phyloP scores from a whole-genome alignment of 2,888 invertebrate genomes.

The Plebejus argus region DNA sequence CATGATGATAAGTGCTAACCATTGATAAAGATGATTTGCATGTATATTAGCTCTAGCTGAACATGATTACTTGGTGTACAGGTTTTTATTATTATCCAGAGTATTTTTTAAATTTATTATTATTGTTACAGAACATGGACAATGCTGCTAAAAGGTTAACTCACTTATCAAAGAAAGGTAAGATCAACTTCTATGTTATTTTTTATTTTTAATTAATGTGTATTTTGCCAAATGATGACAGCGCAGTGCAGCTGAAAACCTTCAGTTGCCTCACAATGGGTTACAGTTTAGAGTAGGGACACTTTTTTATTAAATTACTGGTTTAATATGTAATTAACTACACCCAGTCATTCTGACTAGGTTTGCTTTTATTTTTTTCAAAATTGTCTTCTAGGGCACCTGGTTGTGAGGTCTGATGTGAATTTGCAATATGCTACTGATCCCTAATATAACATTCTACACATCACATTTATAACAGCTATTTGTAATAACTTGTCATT shows the following conservation, averaged over 20 bases:
- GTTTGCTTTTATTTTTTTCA: conserved; percentile 43
- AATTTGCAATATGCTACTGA: conserved; percentile 54
- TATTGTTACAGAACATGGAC: neutral
- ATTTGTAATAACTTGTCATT: conserved; percentile 30
- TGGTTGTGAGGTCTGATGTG: conserved; percentile 69
- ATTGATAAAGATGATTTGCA: conserved; percentile 76
- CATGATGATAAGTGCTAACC: conserved; percentile 78
- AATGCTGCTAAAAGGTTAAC: neutral
- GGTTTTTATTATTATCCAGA: neutral
- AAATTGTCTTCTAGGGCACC: conserved; percentile 64
- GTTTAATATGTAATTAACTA: conserved; percentile 32
- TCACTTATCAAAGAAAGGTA: neutral
- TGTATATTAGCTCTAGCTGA: conserved; percentile 81
- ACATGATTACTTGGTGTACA: neutral
- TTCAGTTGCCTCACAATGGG: conserved; percentile 62
- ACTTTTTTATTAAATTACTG: conserved; percentile 41
- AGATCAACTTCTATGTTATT: neutral
- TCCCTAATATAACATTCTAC: conserved; percentile 20
- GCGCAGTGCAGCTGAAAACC: conserved; percentile 77
- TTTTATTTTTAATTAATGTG: neutral
- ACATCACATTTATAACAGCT: neutral
- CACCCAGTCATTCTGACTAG: conserved; percentile 36
- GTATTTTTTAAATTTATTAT: neutral
- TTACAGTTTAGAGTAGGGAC: conserved; percentile 54
- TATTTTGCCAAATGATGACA: conserved; percentile 59